Conservation (phyloP, 2,888 invertebrate species). For the Trichacis sp. region DNA sequence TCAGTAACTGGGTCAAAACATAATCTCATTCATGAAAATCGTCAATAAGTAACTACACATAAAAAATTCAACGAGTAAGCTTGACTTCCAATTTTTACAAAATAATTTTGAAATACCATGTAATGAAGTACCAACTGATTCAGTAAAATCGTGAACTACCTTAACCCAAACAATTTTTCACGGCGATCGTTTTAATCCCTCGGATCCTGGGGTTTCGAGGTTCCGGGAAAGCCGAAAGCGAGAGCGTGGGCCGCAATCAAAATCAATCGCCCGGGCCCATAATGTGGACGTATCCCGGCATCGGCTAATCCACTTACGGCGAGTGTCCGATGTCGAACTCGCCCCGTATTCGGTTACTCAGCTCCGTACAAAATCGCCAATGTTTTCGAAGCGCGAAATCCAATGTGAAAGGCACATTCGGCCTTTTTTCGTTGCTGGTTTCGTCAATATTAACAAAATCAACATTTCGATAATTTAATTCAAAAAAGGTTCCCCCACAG, state of each 20-base stretch:
- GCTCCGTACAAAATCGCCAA: constrained; percentile 57
- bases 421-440: background rate
- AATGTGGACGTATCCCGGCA: constrained; percentile 46
- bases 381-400: constrained; percentile 55
- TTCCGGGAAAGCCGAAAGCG: constrained; percentile 14
- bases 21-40: too few species aligned
- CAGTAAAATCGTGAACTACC: background rate
- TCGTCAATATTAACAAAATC: too few species aligned
- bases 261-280: constrained; percentile 21
- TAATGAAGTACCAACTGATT: too few species aligned
- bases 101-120: background rate
- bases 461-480: too few species aligned
- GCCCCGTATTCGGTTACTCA: constrained; percentile 59
- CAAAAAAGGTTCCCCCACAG: too few species aligned
- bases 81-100: too few species aligned
- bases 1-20: too few species aligned
- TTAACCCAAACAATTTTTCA: background rate
- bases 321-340: constrained; percentile 61
- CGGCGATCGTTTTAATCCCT: background rate
- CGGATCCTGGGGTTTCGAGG: constrained; percentile 16
- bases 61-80: too few species aligned
- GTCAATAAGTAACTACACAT: too few species aligned
- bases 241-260: constrained; percentile 15
- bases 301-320: constrained; percentile 62
- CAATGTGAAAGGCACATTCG: constrained; percentile 46